Evolutionary conservation across 2,113 vertebrate genomes (phyloP).

Genomic region (Eolophus roseicapilla): DNA sequence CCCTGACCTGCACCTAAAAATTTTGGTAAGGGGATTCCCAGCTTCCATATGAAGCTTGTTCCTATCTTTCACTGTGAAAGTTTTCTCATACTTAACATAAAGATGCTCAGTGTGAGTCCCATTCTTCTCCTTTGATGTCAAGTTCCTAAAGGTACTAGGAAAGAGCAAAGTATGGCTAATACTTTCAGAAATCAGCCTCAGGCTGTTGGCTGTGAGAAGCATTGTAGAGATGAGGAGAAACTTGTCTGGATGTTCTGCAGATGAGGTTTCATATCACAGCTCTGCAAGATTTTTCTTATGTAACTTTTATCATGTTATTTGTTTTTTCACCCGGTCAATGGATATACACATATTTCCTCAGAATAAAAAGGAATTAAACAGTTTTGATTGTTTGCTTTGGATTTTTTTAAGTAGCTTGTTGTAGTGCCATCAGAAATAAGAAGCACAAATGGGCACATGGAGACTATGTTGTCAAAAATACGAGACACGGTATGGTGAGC

Average conservation of each 20-base stretch:
- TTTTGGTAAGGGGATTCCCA: neutral
- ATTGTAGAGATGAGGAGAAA: neutral
- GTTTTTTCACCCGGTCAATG: neutral
- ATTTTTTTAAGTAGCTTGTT: neutral
- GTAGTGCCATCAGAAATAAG: neutral
- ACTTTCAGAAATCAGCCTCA: neutral
- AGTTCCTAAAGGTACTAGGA: neutral
- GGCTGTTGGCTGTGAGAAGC: neutral
- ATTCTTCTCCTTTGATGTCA: neutral
- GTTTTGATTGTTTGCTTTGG: neutral
- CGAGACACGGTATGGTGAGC: rapidly evolving
- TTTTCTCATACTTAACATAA: neutral
- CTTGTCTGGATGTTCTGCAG: neutral
- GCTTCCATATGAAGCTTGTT: neutral
- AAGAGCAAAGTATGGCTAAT: neutral
- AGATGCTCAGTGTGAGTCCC: neutral
- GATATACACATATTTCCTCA: neutral
- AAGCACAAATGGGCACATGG: neutral
- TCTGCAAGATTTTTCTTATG: neutral
- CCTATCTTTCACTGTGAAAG: neutral
- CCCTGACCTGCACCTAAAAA: neutral
- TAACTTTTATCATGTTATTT: neutral
- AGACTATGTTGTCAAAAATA: neutral
- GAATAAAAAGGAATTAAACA: neutral
- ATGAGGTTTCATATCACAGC: neutral